Conservation (phyloP, 64 coral and sea anemone species). For the Montipora sp. region DNA sequence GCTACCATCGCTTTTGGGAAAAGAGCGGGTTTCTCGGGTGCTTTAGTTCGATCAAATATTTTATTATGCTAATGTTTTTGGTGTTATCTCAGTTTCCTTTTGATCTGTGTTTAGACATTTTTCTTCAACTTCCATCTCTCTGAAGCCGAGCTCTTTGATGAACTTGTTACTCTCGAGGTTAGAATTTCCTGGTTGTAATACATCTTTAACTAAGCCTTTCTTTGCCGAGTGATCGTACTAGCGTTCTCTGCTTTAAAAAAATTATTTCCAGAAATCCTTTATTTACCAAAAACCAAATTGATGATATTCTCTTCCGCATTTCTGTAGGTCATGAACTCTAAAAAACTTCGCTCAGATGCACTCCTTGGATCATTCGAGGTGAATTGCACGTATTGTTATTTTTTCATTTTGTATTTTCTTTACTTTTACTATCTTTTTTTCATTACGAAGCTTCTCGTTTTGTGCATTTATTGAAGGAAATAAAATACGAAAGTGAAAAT, state of each 20-base stretch:
- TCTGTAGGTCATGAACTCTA: slow-evolving; percentile 53
- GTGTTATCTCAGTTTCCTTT: background rate
- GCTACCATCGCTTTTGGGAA: too few species aligned
- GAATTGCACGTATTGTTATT: background rate
- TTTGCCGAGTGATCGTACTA: too few species aligned
- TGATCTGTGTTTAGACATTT: slow-evolving; percentile 28
- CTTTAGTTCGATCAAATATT: too few species aligned
- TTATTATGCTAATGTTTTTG: too few species aligned
- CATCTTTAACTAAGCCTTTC: background rate
- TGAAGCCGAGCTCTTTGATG: slow-evolving; percentile 67
- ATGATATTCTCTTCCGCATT: background rate
- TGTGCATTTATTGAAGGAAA: too few species aligned
- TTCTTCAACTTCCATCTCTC: slow-evolving; percentile 56
- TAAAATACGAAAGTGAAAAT: background rate
- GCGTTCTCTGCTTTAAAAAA: too few species aligned
- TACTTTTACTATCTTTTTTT: background rate
- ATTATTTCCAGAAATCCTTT: too few species aligned
- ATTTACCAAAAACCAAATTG: too few species aligned
- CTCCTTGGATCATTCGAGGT: slow-evolving; percentile 48
- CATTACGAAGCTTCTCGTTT: too few species aligned
- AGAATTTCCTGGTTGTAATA: background rate
- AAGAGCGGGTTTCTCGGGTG: too few species aligned
- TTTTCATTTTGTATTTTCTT: background rate
- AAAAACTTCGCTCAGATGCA: slow-evolving; percentile 43
- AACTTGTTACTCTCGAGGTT: slow-evolving; percentile 59